phyloP scores from a whole-genome alignment of 2,113 vertebrate species.

The Sialia sialis region DNA sequence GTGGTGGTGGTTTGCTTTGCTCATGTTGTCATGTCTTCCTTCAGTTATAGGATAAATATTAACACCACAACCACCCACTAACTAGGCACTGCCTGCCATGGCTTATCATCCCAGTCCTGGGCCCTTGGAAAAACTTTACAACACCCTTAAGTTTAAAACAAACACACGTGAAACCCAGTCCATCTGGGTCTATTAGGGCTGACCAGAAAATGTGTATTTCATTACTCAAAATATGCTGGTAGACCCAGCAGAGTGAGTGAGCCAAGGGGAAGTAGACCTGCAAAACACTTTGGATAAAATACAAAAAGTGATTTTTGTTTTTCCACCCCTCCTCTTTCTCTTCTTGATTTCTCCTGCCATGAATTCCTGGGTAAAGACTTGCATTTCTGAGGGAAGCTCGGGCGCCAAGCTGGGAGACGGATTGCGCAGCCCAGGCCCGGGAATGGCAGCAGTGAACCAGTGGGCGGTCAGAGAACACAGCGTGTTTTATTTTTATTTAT shows the following conservation, averaged over 20 bases:
- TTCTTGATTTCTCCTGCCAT: background rate
- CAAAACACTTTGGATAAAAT: background rate
- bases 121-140: constrained; percentile 28
- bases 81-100: constrained; percentile 27
- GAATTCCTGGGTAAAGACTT: constrained; percentile 6
- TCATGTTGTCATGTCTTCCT: constrained; percentile 38
- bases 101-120: constrained; percentile 7
- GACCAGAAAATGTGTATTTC: constrained; percentile 56
- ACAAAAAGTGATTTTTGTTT: background rate
- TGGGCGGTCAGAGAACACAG: background rate
- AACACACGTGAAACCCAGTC: background rate
- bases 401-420: background rate
- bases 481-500: background rate
- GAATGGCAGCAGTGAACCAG: background rate
- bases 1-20: background rate
- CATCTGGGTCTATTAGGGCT: constrained; percentile 28
- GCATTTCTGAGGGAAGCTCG: background rate
- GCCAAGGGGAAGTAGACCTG: constrained; percentile 45
- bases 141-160: constrained; percentile 50
- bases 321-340: background rate
- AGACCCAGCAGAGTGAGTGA: background rate
- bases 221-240: constrained; percentile 32
- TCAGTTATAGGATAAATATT: constrained; percentile 38
- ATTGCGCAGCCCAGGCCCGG: background rate
- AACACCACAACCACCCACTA: constrained; percentile 43